These are phyloP conservation scores for Champsocephalus esox DNA, from an alignment of 2,797 vertebrate species.

Conservation along the genomic window DNA sequence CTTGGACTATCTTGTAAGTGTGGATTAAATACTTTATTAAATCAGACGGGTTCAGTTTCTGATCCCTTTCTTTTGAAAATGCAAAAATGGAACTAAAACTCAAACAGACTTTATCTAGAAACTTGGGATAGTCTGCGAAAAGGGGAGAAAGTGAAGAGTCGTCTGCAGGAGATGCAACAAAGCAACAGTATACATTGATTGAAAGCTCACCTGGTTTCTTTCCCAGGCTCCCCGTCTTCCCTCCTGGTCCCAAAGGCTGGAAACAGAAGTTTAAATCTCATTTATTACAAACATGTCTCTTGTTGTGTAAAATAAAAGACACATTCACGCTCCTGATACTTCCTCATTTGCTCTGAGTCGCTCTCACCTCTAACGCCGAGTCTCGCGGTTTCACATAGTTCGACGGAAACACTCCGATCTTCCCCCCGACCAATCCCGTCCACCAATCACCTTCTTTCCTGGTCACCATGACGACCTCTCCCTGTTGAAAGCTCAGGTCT, in stretches of 20 bases:
- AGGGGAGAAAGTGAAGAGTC: neutral
- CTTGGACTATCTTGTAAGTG: too few species aligned
- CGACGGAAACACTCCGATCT: slow-evolving; percentile 97
- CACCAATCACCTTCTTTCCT: slow-evolving; percentile 99
- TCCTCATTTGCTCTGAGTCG: neutral
- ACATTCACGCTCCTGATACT: neutral
- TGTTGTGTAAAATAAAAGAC: too few species aligned
- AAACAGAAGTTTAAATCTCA: slow-evolving; percentile 1
- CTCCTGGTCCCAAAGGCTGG: slow-evolving; percentile 91
- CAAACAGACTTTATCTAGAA: neutral
- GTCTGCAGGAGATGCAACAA: neutral
- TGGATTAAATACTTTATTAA: too few species aligned
- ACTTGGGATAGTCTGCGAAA: neutral
- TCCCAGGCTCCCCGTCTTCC: slow-evolving; percentile 96
- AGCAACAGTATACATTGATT: neutral
- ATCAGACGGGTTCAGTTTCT: too few species aligned
- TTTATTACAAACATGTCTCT: neutral
- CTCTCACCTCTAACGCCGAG: slow-evolving; percentile 80
- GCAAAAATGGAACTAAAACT: neutral
- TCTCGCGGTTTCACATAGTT: slow-evolving; percentile 98
- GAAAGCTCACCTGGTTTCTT: slow-evolving; percentile 94
- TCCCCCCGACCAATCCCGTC: slow-evolving; percentile 93
- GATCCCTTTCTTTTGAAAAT: neutral
- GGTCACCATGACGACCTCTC: slow-evolving; percentile 95
- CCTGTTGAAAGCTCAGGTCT: slow-evolving; percentile 98